Percentiles rank a stretch among this genome's conserved stretches.
phyloP scores from a whole-genome alignment of 1,140 invertebrate genomes.

The Glossosoma conforme region DNA sequence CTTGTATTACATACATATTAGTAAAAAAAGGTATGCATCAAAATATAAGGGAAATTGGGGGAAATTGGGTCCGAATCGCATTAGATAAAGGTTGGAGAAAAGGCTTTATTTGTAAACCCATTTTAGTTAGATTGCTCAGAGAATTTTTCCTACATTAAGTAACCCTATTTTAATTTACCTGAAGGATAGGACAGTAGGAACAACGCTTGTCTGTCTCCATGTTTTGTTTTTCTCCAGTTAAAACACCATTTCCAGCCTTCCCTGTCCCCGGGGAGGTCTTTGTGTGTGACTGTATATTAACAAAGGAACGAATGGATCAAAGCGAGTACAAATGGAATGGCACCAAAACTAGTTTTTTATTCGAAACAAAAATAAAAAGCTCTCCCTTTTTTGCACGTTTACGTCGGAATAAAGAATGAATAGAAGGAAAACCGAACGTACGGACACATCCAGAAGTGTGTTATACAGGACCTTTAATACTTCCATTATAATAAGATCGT shows the following conservation, averaged over 20 bases:
- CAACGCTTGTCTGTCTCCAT: too few relatives aligned
- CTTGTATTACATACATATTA: too few relatives aligned
- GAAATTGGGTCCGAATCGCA: too few relatives aligned
- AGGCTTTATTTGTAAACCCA: constrained; percentile 11
- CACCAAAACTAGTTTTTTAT: constrained; percentile 24
- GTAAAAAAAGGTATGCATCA: too few relatives aligned
- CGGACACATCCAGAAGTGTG: too few relatives aligned
- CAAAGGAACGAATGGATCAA: constrained; percentile 25
- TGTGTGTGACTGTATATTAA: constrained; percentile 13
- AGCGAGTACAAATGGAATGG: constrained; percentile 15
- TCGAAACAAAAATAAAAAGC: constrained; percentile 28
- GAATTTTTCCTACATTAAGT: too few relatives aligned
- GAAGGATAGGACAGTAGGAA: too few relatives aligned
- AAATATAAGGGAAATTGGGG: too few relatives aligned
- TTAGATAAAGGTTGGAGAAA: too few relatives aligned
- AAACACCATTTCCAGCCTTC: constrained; percentile 15
- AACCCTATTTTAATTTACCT: too few relatives aligned
- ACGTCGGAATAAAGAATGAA: constrained; percentile 9
- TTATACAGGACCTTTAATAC: constrained; percentile 3
- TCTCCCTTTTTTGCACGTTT: constrained; percentile 16
- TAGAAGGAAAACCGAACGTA: not conserved
- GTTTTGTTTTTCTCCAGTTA: constrained; percentile 4
- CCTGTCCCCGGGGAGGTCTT: constrained; percentile 3
- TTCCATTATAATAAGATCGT: too few relatives aligned
- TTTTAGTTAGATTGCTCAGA: constrained; percentile 16